Percentiles rank a stretch among this genome's conserved stretches.
Evolutionary conservation across 2,797 vertebrate species (phyloP).

Genomic region (Aplochiton taeniatus): DNA sequence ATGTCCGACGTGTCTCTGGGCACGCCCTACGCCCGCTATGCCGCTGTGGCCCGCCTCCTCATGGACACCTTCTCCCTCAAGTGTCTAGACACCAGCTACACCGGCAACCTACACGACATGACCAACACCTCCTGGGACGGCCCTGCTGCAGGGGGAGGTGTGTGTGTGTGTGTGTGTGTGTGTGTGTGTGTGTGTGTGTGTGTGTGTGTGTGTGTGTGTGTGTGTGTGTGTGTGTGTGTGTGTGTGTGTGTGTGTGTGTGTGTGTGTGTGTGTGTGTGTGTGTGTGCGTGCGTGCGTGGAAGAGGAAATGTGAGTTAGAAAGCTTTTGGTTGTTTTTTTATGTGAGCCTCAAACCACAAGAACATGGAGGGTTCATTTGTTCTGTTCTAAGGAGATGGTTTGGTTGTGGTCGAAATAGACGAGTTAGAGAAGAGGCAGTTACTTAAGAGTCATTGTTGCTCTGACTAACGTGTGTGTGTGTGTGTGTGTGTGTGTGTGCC

Average conservation of each 20-base stretch:
- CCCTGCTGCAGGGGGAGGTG: slow-evolving; percentile 63
- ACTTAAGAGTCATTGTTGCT: too few species aligned
- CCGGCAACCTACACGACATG: slow-evolving; percentile 63
- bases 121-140: slow-evolving; percentile 68
- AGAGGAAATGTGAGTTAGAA: too few species aligned
- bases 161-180: slow-evolving; percentile 37
- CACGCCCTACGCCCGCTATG: slow-evolving; percentile 57
- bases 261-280: too few species aligned
- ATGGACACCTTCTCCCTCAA: slow-evolving; percentile 48
- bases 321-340: too few species aligned
- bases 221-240: slow-evolving; percentile 5
- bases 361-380: too few species aligned
- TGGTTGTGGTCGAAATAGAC: too few species aligned
- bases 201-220: background rate
- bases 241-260: background rate
- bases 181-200: slow-evolving; percentile 6
- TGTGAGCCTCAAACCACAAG: too few species aligned
- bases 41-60: slow-evolving; percentile 52
- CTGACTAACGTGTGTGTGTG: too few species aligned
- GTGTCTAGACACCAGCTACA: slow-evolving; percentile 62
- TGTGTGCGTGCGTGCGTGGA: too few species aligned
- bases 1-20: slow-evolving; percentile 65
- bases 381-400: too few species aligned
- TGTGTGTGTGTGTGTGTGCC: too few species aligned
- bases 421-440: too few species aligned